Percentiles rank a stretch among this genome's conserved stretches.
phyloP scores from a whole-genome alignment of 1,140 invertebrate species.

The Drosophila sucinea region DNA sequence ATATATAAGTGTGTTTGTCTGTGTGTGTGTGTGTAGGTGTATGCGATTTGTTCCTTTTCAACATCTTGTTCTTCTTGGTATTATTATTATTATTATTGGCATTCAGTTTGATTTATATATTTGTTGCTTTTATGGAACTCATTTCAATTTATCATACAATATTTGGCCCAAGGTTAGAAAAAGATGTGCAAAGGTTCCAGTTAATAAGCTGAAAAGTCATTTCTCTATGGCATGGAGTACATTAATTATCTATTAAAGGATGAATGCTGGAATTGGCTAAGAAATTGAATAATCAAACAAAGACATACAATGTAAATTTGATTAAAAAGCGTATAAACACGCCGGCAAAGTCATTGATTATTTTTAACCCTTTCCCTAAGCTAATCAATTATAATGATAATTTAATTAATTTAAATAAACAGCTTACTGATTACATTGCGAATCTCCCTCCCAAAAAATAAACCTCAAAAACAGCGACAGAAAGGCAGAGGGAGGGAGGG shows the following conservation, averaged over 20 bases:
- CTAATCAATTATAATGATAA: conserved; percentile 72
- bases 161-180: background rate
- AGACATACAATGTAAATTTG: too few relatives aligned
- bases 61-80: background rate
- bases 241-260: too few relatives aligned
- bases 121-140: background rate
- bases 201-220: background rate
- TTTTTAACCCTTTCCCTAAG: background rate
- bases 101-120: conserved; percentile 6
- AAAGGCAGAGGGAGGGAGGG: background rate
- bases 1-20: background rate
- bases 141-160: conserved; percentile 7
- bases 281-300: too few relatives aligned
- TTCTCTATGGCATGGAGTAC: too few relatives aligned
- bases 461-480: conserved; percentile 1
- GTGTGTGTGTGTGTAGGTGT: background rate
- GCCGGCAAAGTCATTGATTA: too few relatives aligned
- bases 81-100: conserved; percentile 3
- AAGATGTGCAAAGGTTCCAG: background rate
- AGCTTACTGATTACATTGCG: conserved; percentile 39
- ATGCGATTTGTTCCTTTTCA: background rate
- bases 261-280: too few relatives aligned
- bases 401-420: conserved; percentile 72
- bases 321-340: too few relatives aligned
- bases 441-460: background rate